A percentile compares a stretch with the other conserved stretches of the same genome.
Evolutionary conservation across 2,113 vertebrate genomes (phyloP).

Genomic region (Chaetops frenatus): DNA sequence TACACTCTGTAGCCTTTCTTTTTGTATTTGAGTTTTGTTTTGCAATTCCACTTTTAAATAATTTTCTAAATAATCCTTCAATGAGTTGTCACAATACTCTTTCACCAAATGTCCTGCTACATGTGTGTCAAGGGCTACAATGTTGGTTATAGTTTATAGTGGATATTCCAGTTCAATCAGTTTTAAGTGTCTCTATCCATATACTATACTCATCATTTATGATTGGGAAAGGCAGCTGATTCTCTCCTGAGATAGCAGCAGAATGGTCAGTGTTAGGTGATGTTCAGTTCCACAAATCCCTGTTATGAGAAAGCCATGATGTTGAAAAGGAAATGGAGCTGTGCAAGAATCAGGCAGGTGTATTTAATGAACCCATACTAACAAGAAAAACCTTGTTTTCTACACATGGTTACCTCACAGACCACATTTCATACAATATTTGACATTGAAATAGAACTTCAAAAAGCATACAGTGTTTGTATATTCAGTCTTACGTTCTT

Average conservation of each 20-base stretch:
- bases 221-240: background rate
- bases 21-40: background rate
- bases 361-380: background rate
- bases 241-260: background rate
- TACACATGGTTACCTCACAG: background rate
- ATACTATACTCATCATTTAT: background rate
- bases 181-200: background rate
- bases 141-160: background rate
- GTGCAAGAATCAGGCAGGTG: rapidly evolving
- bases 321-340: background rate
- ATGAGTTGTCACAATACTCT: background rate
- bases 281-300: background rate
- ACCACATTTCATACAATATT: background rate
- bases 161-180: background rate
- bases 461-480: background rate
- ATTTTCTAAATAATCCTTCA: background rate
- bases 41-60: background rate
- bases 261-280: background rate
- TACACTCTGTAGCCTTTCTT: background rate
- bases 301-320: background rate
- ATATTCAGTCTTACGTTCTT: background rate
- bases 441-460: background rate
- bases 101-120: background rate
- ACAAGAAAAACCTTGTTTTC: background rate
- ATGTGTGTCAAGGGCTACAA: background rate